Evolutionary conservation across 2,797 vertebrate genomes (phyloP).

Genomic region (Liasis olivaceus): DNA sequence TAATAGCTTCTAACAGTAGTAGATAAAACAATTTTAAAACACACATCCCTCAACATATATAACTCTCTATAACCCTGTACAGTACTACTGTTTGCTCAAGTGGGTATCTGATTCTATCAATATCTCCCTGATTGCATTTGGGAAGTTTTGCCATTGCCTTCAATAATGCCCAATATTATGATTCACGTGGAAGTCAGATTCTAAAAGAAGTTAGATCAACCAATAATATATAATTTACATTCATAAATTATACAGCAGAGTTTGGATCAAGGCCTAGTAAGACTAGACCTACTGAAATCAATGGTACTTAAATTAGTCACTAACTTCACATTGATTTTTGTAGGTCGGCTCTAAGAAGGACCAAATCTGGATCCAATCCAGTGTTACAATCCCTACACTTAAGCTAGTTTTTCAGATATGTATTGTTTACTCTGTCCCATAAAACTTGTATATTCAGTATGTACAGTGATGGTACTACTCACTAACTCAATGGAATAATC

Average conservation of each 20-base stretch:
- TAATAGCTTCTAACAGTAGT: not conserved
- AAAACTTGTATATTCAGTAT: not conserved
- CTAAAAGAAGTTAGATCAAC: not conserved
- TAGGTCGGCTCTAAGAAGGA: not conserved
- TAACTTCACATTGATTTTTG: not conserved
- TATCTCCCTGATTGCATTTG: accelerated
- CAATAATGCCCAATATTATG: not conserved
- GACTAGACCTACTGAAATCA: not conserved
- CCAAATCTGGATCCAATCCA: not conserved
- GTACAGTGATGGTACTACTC: not conserved
- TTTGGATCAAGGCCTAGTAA: not conserved
- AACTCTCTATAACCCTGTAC: not conserved
- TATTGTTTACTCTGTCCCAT: not conserved
- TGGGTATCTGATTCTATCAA: not conserved
- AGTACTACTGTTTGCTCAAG: not conserved
- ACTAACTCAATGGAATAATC: not conserved
- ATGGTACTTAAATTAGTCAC: not conserved
- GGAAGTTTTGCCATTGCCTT: accelerated
- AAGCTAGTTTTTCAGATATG: not conserved
- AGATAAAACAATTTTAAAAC: not conserved
- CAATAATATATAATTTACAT: not conserved
- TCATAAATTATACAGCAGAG: not conserved
- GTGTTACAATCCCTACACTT: not conserved
- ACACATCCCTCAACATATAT: not conserved
- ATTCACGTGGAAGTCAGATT: not conserved